Percentiles rank a stretch among this genome's conserved stretches.
These are phyloP conservation scores for Tolypeutes matacus DNA, from an alignment of 2,797 vertebrate species.

Conservation along the genomic window DNA sequence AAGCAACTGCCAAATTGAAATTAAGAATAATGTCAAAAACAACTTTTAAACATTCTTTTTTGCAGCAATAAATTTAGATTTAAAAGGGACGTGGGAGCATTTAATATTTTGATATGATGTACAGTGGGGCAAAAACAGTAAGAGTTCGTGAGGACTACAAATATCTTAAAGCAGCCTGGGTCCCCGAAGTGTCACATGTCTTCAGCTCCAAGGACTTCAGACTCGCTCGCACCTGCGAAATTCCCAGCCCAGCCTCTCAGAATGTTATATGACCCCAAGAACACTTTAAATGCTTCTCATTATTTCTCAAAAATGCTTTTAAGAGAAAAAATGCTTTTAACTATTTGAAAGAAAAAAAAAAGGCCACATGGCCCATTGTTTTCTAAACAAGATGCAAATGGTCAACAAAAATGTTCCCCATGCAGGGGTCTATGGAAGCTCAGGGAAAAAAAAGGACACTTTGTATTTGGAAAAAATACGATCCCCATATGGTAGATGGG, in stretches of 20 bases:
- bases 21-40: not conserved
- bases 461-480: not conserved
- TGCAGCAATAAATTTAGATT: not conserved
- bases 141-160: not conserved
- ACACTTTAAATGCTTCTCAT: not conserved
- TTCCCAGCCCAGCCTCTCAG: not conserved
- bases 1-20: not conserved
- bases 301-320: not conserved
- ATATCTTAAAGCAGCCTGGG: not conserved
- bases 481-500: rapidly evolving
- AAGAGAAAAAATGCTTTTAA: not conserved
- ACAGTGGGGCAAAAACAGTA: not conserved
- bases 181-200: not conserved
- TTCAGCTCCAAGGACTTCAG: not conserved
- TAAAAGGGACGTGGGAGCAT: no score
- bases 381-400: not conserved
- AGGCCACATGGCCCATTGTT: not conserved
- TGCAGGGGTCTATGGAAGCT: not conserved
- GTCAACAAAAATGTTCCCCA: not conserved
- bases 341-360: not conserved
- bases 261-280: no score
- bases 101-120: not conserved
- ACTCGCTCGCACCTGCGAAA: not conserved
- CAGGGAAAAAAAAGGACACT: not conserved
- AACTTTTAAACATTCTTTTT: not conserved